Conservation (phyloP, 1,140 invertebrate species). For the Tribolium madens region DNA sequence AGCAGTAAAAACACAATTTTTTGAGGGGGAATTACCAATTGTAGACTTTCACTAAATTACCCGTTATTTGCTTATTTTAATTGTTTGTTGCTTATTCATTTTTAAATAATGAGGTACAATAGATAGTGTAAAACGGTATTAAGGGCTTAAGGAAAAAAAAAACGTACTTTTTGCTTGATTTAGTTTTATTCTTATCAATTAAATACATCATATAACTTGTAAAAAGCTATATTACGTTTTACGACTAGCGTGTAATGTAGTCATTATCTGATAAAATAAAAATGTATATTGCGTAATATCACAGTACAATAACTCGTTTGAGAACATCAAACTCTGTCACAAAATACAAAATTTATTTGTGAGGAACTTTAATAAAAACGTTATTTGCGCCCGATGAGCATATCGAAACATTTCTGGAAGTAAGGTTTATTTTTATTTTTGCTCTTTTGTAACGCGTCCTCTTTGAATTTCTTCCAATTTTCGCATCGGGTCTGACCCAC, state of each 20-base stretch:
- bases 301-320: slow-evolving; percentile 4
- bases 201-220: neutral
- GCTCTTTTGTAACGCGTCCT: slow-evolving; percentile 56
- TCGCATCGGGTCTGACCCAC: slow-evolving; percentile 65
- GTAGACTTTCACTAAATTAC: too few relatives aligned
- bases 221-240: slow-evolving; percentile 1
- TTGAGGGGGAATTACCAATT: too few relatives aligned
- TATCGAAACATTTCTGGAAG: neutral
- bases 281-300: neutral
- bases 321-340: neutral
- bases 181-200: slow-evolving; percentile 5
- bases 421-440: neutral
- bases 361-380: neutral
- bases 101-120: too few relatives aligned
- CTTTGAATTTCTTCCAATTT: slow-evolving; percentile 72
- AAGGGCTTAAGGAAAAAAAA: neutral
- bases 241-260: slow-evolving; percentile 16
- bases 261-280: slow-evolving; percentile 16
- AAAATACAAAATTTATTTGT: neutral
- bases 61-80: too few relatives aligned
- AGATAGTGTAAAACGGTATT: too few relatives aligned
- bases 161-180: neutral
- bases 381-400: neutral
- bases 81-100: too few relatives aligned
- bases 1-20: too few relatives aligned